These are phyloP conservation scores for Acrossocheilus wenchowensis DNA, from an alignment of 2,797 vertebrate genomes.

Conservation along the genomic window DNA sequence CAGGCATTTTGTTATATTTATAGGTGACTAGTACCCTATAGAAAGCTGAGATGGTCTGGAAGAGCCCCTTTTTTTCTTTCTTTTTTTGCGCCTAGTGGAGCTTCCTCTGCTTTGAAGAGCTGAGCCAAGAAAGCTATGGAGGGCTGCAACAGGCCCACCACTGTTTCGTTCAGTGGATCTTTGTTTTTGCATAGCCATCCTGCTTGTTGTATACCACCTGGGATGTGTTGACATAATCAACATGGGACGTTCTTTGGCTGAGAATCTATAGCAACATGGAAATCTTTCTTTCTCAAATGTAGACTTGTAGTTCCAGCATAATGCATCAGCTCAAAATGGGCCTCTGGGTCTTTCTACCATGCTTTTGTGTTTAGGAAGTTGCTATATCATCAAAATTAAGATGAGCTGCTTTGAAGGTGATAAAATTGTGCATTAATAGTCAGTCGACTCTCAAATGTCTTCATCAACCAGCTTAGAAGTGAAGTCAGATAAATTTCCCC, in stretches of 20 bases:
- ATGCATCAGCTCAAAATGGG: constrained; percentile 71
- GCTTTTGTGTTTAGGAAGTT: constrained; percentile 75
- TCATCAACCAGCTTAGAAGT: constrained; percentile 79
- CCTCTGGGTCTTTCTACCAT: constrained; percentile 71
- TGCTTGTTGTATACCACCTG: constrained; percentile 74
- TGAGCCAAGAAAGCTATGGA: constrained; percentile 63
- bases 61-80: constrained; percentile 65
- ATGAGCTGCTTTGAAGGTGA: constrained; percentile 72
- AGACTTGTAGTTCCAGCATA: constrained; percentile 67
- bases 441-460: constrained; percentile 70
- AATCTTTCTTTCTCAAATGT: not conserved
- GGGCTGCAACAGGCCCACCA: constrained; percentile 75
- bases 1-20: not conserved
- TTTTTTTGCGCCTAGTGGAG: constrained; percentile 60
- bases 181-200: constrained; percentile 79
- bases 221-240: constrained; percentile 3
- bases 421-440: constrained; percentile 7
- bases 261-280: not conserved
- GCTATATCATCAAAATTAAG: constrained; percentile 49
- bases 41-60: constrained; percentile 51
- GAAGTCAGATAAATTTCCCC: constrained; percentile 84
- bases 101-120: constrained; percentile 75
- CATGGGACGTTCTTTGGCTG: not conserved
- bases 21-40: constrained; percentile 10
- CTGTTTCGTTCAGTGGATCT: constrained; percentile 77